phyloP scores from a whole-genome alignment of 2,888 invertebrate species.

The Mythimna vitellina region DNA sequence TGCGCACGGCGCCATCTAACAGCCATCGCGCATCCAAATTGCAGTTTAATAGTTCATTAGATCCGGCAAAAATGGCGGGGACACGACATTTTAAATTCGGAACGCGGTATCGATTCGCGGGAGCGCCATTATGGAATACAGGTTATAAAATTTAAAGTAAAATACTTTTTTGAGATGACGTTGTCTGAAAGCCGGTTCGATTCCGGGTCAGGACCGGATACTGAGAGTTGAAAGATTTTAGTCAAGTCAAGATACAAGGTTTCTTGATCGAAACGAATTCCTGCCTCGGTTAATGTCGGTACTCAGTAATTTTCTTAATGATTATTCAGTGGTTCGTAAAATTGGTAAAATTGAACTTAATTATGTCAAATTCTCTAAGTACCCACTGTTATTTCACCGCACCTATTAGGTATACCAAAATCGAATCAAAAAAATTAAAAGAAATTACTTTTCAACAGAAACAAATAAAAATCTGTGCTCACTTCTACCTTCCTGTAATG shows the following conservation, averaged over 20 bases:
- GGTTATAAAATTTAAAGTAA: constrained; percentile 58
- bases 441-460: neutral
- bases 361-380: neutral
- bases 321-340: constrained; percentile 9
- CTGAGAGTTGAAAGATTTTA: constrained; percentile 38
- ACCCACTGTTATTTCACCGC: too few relatives aligned
- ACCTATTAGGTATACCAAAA: too few relatives aligned
- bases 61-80: constrained; percentile 89
- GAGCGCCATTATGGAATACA: constrained; percentile 65
- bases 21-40: constrained; percentile 89
- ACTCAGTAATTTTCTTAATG: constrained; percentile 15
- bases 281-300: constrained; percentile 25
- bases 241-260: constrained; percentile 31
- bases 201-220: constrained; percentile 61
- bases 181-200: constrained; percentile 59
- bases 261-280: constrained; percentile 44
- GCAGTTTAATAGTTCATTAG: constrained; percentile 91
- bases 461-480: neutral
- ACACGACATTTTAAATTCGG: constrained; percentile 89
- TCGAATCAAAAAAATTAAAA: neutral
- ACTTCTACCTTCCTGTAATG: neutral
- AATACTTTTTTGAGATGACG: constrained; percentile 40
- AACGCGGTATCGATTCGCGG: constrained; percentile 86
- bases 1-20: constrained; percentile 89
- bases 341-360: constrained; percentile 7